phyloP scores from a whole-genome alignment of 2,888 invertebrate genomes.

The Tigriopus californicus region DNA sequence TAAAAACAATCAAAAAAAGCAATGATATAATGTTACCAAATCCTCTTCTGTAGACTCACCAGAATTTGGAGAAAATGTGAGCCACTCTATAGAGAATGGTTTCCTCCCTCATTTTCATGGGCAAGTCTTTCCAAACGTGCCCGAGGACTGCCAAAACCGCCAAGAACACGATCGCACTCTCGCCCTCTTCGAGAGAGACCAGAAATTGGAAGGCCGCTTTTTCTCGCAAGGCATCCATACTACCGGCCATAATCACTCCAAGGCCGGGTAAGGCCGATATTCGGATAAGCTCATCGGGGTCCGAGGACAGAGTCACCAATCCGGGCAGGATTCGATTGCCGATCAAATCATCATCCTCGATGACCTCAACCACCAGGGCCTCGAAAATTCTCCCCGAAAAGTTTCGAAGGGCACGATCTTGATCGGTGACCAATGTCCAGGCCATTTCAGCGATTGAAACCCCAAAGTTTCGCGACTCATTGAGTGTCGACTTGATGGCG shows the following conservation, averaged over 20 bases:
- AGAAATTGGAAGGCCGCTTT: background rate
- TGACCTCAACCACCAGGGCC: background rate
- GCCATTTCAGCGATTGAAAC: slow-evolving; percentile 1
- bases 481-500: too few relatives aligned
- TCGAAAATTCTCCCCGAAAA: background rate
- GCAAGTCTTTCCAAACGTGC: too few relatives aligned
- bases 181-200: too few relatives aligned
- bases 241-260: background rate
- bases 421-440: background rate
- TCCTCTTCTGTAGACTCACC: too few relatives aligned
- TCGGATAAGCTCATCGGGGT: slow-evolving; percentile 7
- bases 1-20: too few relatives aligned
- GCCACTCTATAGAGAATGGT: too few relatives aligned
- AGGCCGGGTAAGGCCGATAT: background rate
- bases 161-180: too few relatives aligned
- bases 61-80: too few relatives aligned
- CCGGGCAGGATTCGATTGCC: slow-evolving; percentile 13
- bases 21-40: too few relatives aligned
- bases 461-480: background rate
- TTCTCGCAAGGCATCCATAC: background rate
- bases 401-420: background rate
- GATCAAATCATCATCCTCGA: background rate
- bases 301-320: slow-evolving; percentile 17
- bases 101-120: too few relatives aligned
- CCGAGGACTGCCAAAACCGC: too few relatives aligned